Percentiles rank a stretch among this genome's conserved stretches.
These are phyloP conservation scores for Petaurus breviceps DNA, from an alignment of 2,113 vertebrate genomes.

Conservation along the genomic window DNA sequence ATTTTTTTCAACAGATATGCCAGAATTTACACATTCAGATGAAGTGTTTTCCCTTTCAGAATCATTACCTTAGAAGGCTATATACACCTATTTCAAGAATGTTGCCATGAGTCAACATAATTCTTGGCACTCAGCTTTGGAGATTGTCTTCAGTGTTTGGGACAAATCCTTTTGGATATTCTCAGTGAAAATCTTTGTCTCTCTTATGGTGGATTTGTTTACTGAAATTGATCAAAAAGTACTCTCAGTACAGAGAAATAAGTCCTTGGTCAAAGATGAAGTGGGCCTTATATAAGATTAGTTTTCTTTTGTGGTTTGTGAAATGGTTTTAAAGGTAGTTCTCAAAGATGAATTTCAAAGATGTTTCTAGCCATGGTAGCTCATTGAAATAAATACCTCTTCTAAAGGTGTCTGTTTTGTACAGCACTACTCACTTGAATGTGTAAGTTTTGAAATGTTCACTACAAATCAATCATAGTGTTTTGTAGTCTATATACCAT, in stretches of 20 bases:
- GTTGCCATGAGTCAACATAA: not conserved
- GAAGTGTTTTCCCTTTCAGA: not conserved
- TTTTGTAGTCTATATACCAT: not conserved
- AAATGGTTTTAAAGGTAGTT: not conserved
- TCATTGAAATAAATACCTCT: not conserved
- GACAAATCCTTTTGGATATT: not conserved
- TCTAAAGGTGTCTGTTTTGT: not conserved
- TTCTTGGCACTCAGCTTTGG: not conserved
- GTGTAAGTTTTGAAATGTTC: not conserved
- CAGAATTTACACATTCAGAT: not conserved
- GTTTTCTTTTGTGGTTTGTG: not conserved
- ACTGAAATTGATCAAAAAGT: not conserved
- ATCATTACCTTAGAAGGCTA: not conserved
- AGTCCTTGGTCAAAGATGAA: not conserved
- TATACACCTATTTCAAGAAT: not conserved
- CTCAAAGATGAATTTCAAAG: not conserved
- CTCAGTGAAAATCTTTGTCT: not conserved
- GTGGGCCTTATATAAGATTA: not conserved
- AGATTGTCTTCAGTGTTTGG: not conserved
- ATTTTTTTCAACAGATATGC: not conserved
- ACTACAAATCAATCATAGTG: not conserved
- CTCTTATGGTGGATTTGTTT: not conserved
- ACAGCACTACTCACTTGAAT: not conserved
- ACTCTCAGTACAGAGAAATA: not conserved
- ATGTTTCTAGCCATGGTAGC: not conserved